phyloP scores from a whole-genome alignment of 2,888 invertebrate genomes.

The Dynastes grantii region DNA sequence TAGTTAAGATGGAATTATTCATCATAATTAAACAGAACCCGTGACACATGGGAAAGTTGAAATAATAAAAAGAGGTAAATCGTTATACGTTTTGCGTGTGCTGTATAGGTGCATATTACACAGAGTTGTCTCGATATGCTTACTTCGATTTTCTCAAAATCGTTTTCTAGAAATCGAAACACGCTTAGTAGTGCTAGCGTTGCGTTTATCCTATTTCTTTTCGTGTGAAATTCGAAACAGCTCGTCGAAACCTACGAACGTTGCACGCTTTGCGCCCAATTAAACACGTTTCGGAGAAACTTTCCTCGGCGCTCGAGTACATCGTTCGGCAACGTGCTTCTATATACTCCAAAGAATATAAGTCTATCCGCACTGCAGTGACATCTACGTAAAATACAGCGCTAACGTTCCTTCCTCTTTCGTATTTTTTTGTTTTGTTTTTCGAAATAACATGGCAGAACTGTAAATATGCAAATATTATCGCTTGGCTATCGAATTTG shows the following conservation, averaged over 20 bases:
- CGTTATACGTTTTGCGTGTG: too few relatives aligned
- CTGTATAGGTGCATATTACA: too few relatives aligned
- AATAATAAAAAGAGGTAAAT: too few relatives aligned
- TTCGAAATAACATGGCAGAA: not conserved
- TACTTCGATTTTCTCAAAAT: constrained; percentile 4
- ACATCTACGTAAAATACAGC: not conserved
- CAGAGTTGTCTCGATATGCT: not conserved
- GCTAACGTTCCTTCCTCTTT: too few relatives aligned
- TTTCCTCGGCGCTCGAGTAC: not conserved
- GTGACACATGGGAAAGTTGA: too few relatives aligned
- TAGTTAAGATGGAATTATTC: too few relatives aligned
- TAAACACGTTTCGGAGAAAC: constrained; percentile 41
- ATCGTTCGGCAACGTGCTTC: not conserved
- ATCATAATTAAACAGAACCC: too few relatives aligned
- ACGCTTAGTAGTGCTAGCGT: constrained; percentile 9
- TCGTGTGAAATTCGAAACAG: constrained; percentile 40
- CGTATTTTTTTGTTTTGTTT: too few relatives aligned
- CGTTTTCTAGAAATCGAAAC: constrained; percentile 33
- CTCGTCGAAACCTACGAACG: constrained; percentile 12
- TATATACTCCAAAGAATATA: too few relatives aligned
- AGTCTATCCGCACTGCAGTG: not conserved
- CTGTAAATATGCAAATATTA: constrained; percentile 44
- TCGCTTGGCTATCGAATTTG: constrained; percentile 43
- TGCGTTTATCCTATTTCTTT: constrained; percentile 30
- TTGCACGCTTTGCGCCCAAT: constrained; percentile 37